These are phyloP conservation scores for Potamilus streckersoni DNA, from an alignment of 1,140 invertebrate genomes.

Conservation along the genomic window DNA sequence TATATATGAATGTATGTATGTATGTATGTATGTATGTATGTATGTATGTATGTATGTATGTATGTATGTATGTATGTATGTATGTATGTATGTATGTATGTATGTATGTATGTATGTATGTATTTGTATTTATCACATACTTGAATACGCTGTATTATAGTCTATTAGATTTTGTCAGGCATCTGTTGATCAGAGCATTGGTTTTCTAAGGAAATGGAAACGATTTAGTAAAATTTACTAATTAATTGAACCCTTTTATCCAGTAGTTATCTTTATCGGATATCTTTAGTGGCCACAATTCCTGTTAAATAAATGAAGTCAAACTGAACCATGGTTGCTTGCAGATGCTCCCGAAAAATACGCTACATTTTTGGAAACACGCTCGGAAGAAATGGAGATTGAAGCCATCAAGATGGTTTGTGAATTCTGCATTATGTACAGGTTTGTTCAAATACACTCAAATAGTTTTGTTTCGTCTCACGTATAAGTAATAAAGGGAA, in stretches of 20 bases:
- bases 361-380: slow-evolving; percentile 74
- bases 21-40: too few relatives aligned
- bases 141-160: too few relatives aligned
- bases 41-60: too few relatives aligned
- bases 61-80: too few relatives aligned
- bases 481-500: too few relatives aligned
- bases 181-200: background rate
- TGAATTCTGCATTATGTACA: slow-evolving; percentile 71
- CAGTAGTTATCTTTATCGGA: background rate
- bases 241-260: background rate
- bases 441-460: slow-evolving; percentile 65
- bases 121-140: too few relatives aligned
- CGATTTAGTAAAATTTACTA: background rate
- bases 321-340: slow-evolving; percentile 3
- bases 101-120: too few relatives aligned
- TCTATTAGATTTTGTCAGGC: too few relatives aligned
- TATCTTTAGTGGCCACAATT: background rate
- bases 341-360: slow-evolving; percentile 72
- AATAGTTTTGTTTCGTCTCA: background rate
- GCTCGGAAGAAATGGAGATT: slow-evolving; percentile 77
- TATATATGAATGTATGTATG: too few relatives aligned
- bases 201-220: background rate
- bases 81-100: too few relatives aligned
- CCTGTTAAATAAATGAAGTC: background rate
- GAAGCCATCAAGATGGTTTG: slow-evolving; percentile 75